phyloP scores from a whole-genome alignment of 2,888 invertebrate species.

The Branchellion lobata region DNA sequence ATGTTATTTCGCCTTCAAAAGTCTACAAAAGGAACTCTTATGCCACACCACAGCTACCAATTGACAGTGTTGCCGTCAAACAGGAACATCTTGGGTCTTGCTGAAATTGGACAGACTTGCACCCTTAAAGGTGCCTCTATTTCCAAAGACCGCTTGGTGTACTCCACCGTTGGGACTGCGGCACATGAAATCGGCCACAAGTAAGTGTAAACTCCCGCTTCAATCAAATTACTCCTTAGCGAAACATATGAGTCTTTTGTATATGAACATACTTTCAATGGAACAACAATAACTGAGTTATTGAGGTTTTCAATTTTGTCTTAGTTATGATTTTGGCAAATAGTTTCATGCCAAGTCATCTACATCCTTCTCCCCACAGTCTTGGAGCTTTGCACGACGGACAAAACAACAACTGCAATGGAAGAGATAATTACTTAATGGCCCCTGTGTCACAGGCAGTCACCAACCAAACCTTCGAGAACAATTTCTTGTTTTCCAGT shows the following conservation, averaged over 20 bases:
- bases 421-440: constrained; percentile 54
- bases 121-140: constrained; percentile 40
- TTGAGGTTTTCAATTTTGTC: background rate
- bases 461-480: constrained; percentile 46
- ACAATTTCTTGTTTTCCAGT: constrained; percentile 53
- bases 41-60: too few species aligned
- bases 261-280: background rate
- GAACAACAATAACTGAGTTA: too few species aligned
- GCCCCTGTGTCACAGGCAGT: constrained; percentile 50
- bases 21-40: too few species aligned
- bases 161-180: constrained; percentile 47
- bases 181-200: constrained; percentile 54
- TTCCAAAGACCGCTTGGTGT: constrained; percentile 46
- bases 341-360: too few species aligned
- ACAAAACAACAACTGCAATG: constrained; percentile 46
- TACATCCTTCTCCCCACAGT: too few species aligned
- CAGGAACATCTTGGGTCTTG: constrained; percentile 35
- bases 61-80: background rate
- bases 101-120: constrained; percentile 39
- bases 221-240: background rate
- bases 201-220: constrained; percentile 28
- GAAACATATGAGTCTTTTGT: background rate
- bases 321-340: too few species aligned
- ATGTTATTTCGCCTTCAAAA: too few species aligned
- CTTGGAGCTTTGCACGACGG: constrained; percentile 54